Evolutionary conservation across 2,797 vertebrate genomes (phyloP).

Genomic region (Tympanoctomys barrerae): DNA sequence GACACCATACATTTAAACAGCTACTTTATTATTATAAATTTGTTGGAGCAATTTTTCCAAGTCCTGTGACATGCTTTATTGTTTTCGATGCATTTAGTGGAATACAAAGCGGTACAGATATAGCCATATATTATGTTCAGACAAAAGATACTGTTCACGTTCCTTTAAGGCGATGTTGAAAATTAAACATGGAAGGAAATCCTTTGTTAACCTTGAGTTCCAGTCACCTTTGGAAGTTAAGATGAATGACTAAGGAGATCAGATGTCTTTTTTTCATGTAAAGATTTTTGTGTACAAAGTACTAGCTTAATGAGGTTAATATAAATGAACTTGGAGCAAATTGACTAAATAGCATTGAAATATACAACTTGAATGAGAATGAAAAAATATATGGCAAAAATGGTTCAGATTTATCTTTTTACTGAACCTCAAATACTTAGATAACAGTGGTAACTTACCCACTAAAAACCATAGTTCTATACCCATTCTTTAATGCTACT

Average conservation of each 20-base stretch:
- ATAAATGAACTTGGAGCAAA: slow-evolving; percentile 59
- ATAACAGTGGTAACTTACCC: not conserved
- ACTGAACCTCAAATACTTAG: slow-evolving; percentile 35
- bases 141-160: slow-evolving; percentile 46
- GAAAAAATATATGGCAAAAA: slow-evolving; percentile 42
- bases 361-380: not conserved
- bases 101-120: not conserved
- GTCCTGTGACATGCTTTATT: not conserved
- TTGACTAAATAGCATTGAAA: slow-evolving; percentile 52
- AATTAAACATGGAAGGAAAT: slow-evolving; percentile 22
- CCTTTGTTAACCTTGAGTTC: slow-evolving; percentile 9
- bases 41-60: not conserved
- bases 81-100: not conserved
- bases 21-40: not conserved
- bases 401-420: slow-evolving; percentile 24
- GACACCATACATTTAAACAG: not conserved
- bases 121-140: not conserved
- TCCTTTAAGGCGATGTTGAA: slow-evolving; percentile 11
- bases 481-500: not conserved
- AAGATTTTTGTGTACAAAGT: slow-evolving; percentile 61
- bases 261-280: not conserved
- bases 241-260: slow-evolving; percentile 48
- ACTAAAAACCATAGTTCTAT: not conserved
- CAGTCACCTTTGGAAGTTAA: slow-evolving; percentile 21
- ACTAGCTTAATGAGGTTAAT: slow-evolving; percentile 56